Conservation (phyloP, 2,888 invertebrate genomes). For the Therioaphis trifolii region DNA sequence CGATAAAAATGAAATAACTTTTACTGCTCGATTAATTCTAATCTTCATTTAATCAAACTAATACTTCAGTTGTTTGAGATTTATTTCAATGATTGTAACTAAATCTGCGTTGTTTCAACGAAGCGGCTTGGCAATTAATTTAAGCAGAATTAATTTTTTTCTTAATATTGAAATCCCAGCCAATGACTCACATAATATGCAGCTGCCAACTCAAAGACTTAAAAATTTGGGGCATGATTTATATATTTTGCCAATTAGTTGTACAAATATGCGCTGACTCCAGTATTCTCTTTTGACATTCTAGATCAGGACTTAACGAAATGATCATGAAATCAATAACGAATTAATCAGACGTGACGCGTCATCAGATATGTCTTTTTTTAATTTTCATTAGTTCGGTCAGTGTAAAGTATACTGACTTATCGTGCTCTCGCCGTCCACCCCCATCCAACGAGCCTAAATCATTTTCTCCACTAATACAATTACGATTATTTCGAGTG, state of each 20-base stretch:
- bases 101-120: neutral
- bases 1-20: constrained; percentile 8
- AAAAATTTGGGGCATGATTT: constrained; percentile 37
- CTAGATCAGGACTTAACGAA: neutral
- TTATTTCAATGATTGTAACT: constrained; percentile 14
- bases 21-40: neutral
- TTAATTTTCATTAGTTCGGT: too few species aligned
- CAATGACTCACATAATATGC: constrained; percentile 45
- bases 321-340: too few species aligned
- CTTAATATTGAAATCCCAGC: constrained; percentile 51
- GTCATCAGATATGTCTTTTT: too few species aligned
- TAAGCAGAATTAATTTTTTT: constrained; percentile 40
- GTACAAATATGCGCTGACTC: constrained; percentile 3
- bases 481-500: too few species aligned
- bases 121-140: constrained; percentile 33
- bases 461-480: too few species aligned
- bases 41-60: neutral
- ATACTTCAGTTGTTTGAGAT: neutral
- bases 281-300: neutral
- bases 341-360: too few species aligned
- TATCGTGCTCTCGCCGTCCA: too few species aligned
- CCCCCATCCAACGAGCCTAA: too few species aligned
- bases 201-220: constrained; percentile 33
- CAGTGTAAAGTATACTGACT: too few species aligned
- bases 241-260: constrained; percentile 40